Evolutionary conservation across 2,797 vertebrate genomes (phyloP).

Genomic region (Pachyuromys duprasi): DNA sequence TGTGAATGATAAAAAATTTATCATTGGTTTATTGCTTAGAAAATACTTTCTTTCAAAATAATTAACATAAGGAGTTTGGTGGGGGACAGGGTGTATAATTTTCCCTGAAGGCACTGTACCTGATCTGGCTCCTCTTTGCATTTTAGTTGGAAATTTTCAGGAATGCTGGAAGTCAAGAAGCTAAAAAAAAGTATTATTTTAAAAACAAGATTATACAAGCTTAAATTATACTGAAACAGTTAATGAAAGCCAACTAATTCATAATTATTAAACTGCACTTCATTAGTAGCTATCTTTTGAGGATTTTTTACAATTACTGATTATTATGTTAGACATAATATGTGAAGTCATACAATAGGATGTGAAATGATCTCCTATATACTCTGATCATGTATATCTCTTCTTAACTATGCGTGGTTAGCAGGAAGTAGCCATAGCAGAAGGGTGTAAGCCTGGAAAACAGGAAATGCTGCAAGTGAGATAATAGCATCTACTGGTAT

Average conservation of each 20-base stretch:
- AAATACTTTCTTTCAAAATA: not conserved
- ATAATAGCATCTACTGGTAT: not conserved
- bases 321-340: not conserved
- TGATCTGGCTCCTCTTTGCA: not conserved
- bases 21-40: not conserved
- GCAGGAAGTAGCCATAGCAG: not conserved
- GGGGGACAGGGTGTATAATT: not conserved
- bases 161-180: not conserved
- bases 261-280: not conserved
- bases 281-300: not conserved
- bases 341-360: not conserved
- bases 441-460: not conserved
- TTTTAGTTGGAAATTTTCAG: not conserved
- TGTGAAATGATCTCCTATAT: not conserved
- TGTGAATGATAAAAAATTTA: not conserved
- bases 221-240: not conserved
- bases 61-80: not conserved
- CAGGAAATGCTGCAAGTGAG: not conserved
- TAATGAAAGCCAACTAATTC: not conserved
- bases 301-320: not conserved
- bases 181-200: not conserved
- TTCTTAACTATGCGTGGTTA: not conserved
- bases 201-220: slow-evolving; percentile 5
- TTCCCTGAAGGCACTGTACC: not conserved
- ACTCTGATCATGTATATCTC: not conserved